These are phyloP conservation scores for Pseudochirops cupreus DNA, from an alignment of 2,797 vertebrate genomes.

Conservation along the genomic window DNA sequence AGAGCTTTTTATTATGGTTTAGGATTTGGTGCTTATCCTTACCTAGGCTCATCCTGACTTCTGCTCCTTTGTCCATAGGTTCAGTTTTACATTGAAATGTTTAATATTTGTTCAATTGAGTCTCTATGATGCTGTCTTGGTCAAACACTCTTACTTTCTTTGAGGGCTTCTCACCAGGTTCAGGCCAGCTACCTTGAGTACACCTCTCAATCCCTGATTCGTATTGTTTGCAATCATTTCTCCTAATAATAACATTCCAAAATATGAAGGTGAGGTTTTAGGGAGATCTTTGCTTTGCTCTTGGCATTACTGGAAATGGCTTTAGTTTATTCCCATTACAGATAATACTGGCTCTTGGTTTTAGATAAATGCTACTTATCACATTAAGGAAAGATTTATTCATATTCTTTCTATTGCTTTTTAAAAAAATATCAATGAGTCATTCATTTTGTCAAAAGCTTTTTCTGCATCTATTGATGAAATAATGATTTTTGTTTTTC, in stretches of 20 bases:
- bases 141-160: not conserved
- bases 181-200: rapidly evolving
- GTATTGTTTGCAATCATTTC: not conserved
- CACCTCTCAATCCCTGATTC: not conserved
- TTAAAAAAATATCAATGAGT: not conserved
- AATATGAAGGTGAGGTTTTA: not conserved
- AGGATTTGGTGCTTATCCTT: not conserved
- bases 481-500: not conserved
- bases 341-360: not conserved
- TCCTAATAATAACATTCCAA: no score
- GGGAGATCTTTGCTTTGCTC: not conserved
- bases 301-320: not conserved
- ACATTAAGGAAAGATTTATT: not conserved
- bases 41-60: not conserved
- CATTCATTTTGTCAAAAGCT: not conserved
- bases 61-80: not conserved
- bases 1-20: not conserved
- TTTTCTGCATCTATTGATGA: not conserved
- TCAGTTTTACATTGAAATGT: not conserved
- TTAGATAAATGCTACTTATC: not conserved
- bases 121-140: not conserved
- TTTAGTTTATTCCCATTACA: not conserved
- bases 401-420: not conserved
- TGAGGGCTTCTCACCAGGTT: not conserved
- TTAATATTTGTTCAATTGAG: not conserved